Percentiles rank a stretch among this genome's conserved stretches.
phyloP scores from a whole-genome alignment of 2,113 vertebrate species.

The Balaeniceps rex region DNA sequence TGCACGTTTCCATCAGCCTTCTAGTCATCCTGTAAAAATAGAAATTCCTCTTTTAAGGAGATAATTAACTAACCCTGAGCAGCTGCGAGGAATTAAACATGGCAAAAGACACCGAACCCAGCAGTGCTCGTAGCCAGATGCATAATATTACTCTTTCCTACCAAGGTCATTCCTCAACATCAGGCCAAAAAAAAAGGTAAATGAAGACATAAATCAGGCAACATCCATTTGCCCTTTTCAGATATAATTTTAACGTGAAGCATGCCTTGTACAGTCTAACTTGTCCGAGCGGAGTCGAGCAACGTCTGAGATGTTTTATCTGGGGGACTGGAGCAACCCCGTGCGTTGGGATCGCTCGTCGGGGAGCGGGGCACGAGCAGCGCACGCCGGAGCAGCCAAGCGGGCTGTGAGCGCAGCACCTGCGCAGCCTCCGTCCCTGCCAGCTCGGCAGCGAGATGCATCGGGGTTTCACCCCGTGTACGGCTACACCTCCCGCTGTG shows the following conservation, averaged over 20 bases:
- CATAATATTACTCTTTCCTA: neutral
- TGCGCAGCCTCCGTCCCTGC: neutral
- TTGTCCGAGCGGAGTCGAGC: rapidly evolving
- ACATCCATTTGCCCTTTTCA: neutral
- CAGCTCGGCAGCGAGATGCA: neutral
- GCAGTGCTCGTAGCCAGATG: neutral
- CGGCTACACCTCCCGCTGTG: neutral
- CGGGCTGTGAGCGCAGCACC: neutral
- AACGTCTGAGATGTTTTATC: neutral
- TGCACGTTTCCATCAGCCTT: neutral
- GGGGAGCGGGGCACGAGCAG: neutral
- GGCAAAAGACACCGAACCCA: neutral
- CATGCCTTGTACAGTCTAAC: neutral
- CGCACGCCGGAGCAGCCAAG: neutral
- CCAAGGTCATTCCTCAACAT: neutral
- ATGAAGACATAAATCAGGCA: neutral
- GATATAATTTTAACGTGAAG: neutral
- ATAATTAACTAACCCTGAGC: neutral
- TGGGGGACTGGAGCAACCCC: neutral
- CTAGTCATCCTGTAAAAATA: neutral
- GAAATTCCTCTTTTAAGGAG: conserved; percentile 12
- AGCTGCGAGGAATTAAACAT: neutral
- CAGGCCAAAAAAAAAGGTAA: neutral
- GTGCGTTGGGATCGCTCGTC: neutral
- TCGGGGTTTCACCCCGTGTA: neutral